These are phyloP conservation scores for Glomeris marginata DNA, from an alignment of 2,888 invertebrate genomes.

Conservation along the genomic window DNA sequence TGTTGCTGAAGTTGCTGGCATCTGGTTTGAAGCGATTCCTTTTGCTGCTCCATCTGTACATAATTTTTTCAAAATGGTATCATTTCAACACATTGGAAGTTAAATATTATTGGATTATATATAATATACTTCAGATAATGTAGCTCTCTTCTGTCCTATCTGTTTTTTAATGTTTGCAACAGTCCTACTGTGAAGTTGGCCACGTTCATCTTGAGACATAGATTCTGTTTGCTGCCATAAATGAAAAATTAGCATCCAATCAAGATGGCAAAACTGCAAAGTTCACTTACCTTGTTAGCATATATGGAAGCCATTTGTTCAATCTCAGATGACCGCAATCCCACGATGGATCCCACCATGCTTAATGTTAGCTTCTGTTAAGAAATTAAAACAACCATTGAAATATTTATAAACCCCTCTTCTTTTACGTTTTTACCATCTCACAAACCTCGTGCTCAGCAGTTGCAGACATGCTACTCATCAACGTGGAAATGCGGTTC, in stretches of 20 bases:
- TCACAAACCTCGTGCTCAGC: constrained; percentile 26
- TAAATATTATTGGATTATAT: background rate
- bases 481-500: constrained; percentile 27
- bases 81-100: too few species aligned
- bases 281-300: constrained; percentile 36
- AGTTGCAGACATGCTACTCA: constrained; percentile 31
- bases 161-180: constrained; percentile 28
- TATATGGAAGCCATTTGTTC: constrained; percentile 53
- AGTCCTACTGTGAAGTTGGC: constrained; percentile 24
- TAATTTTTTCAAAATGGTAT: too few species aligned
- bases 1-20: constrained; percentile 24
- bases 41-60: too few species aligned
- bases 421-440: background rate
- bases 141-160: constrained; percentile 26
- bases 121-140: constrained; percentile 38
- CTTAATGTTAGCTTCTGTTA: constrained; percentile 27
- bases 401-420: background rate
- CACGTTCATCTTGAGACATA: constrained; percentile 25
- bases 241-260: background rate
- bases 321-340: constrained; percentile 49
- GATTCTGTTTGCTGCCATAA: constrained; percentile 28
- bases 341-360: constrained; percentile 37
- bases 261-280: too few species aligned
- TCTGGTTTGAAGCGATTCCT: constrained; percentile 41
- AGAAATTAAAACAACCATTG: background rate